Evolutionary conservation across 2,113 vertebrate species (phyloP).

Genomic region (Aythya baeri): DNA sequence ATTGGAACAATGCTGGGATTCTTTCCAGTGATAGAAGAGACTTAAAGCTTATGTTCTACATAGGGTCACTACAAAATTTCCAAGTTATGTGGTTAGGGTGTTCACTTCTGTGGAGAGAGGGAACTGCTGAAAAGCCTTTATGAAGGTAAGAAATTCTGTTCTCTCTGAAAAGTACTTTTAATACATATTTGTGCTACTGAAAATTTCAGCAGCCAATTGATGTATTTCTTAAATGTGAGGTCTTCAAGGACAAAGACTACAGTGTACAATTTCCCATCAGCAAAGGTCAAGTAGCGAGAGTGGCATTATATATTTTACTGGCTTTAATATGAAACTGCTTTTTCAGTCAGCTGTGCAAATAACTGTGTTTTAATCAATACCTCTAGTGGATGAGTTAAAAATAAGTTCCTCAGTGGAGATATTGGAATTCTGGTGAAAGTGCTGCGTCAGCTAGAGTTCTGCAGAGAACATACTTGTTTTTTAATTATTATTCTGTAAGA

Average conservation of each 20-base stretch:
- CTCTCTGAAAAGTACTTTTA: not conserved
- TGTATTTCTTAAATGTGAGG: not conserved
- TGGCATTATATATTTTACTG: not conserved
- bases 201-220: not conserved
- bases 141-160: not conserved
- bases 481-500: not conserved
- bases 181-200: not conserved
- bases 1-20: not conserved
- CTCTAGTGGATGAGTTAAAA: not conserved
- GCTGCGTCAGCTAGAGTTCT: not conserved
- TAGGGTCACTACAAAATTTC: not conserved
- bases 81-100: not conserved
- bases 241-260: not conserved
- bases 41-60: not conserved
- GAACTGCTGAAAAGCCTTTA: not conserved
- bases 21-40: not conserved
- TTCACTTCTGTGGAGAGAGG: not conserved
- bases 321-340: not conserved
- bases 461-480: not conserved
- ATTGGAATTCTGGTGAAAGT: not conserved
- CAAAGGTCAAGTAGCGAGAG: not conserved
- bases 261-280: not conserved
- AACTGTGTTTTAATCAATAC: not conserved
- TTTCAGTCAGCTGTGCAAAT: slow-evolving; percentile 44
- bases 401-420: not conserved